A percentile compares a stretch with the other conserved stretches of the same genome.
Evolutionary conservation across 2,797 vertebrate species (phyloP).

Genomic region (Okamejei kenojei): DNA sequence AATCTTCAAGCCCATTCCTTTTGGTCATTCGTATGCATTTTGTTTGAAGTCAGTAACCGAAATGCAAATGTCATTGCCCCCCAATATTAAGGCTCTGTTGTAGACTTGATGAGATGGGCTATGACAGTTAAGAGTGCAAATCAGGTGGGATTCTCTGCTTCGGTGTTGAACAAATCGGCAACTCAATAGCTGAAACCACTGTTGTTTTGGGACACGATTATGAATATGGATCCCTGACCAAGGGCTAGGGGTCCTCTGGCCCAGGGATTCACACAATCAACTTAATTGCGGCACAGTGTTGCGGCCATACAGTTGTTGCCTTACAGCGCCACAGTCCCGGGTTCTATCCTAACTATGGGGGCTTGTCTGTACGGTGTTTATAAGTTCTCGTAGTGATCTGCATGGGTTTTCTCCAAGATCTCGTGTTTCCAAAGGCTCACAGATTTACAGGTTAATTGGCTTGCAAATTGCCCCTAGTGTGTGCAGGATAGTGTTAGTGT

Average conservation of each 20-base stretch:
- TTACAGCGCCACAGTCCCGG: too few species aligned
- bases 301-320: too few species aligned
- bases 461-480: too few species aligned
- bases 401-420: too few species aligned
- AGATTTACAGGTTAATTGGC: too few species aligned
- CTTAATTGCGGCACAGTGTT: too few species aligned
- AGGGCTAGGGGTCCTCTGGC: not conserved
- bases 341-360: too few species aligned
- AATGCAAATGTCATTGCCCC: not conserved
- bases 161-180: not conserved
- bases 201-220: not conserved
- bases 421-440: too few species aligned
- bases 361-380: too few species aligned
- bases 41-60: not conserved
- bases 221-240: not conserved
- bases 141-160: not conserved
- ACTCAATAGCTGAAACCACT: not conserved
- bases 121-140: not conserved
- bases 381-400: too few species aligned
- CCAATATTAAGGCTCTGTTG: not conserved
- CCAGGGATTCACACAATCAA: too few species aligned
- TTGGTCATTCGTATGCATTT: not conserved
- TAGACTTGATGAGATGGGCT: not conserved
- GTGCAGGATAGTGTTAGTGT: too few species aligned
- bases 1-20: not conserved